phyloP scores from a whole-genome alignment of 92 coral and sea anemone genomes.

The Paragorgia papillata region DNA sequence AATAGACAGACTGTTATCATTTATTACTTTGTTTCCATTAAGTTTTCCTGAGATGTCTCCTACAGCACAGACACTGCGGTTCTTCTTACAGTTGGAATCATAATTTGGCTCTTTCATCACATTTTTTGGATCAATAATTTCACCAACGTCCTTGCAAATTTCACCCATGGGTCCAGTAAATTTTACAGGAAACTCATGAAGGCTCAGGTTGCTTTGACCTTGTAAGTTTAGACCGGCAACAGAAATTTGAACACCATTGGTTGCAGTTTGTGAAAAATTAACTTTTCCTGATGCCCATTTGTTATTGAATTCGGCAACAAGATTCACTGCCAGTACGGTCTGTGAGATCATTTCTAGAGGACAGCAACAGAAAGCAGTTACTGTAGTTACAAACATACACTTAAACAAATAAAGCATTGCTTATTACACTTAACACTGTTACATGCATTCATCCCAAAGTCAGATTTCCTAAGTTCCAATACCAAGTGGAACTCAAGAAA shows the following conservation, averaged over 20 bases:
- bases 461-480: no score
- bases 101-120: no score
- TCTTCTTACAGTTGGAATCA: no score
- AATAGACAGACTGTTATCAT: slow-evolving; percentile 47
- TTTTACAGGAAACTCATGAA: slow-evolving; percentile 33
- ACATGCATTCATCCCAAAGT: no score
- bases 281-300: neutral
- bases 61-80: slow-evolving; percentile 62
- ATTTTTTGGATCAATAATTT: neutral
- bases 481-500: no score
- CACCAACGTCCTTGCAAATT: slow-evolving; percentile 28
- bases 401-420: no score
- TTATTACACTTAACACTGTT: no score
- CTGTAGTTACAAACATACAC: no score
- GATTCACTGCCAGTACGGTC: neutral
- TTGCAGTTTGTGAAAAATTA: slow-evolving; percentile 4
- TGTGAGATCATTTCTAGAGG: neutral
- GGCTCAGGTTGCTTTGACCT: neutral
- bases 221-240: neutral
- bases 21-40: slow-evolving; percentile 7
- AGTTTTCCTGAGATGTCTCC: slow-evolving; percentile 75
- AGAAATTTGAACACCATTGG: neutral
- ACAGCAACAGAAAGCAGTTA: neutral
- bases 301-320: slow-evolving; percentile 19
- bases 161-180: slow-evolving; percentile 21